These are phyloP conservation scores for Helogale parvula DNA, from an alignment of 2,113 vertebrate genomes.

Conservation along the genomic window DNA sequence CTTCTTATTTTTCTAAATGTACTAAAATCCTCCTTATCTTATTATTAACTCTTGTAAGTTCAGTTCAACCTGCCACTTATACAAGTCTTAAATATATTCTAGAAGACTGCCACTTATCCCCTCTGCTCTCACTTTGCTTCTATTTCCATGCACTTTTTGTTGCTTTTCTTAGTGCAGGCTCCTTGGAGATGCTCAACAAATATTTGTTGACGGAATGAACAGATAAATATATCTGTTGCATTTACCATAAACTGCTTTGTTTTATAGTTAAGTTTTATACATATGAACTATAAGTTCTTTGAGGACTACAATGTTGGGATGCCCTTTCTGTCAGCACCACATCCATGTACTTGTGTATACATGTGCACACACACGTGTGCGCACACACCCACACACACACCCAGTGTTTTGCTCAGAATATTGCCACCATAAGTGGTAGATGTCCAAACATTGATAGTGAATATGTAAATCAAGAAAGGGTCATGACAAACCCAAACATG, in stretches of 20 bases:
- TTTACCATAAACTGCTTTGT: neutral
- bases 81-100: neutral
- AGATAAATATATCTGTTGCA: neutral
- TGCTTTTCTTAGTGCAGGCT: neutral
- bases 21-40: neutral
- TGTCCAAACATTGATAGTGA: neutral
- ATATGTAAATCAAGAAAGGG: neutral
- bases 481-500: neutral
- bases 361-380: neutral
- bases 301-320: neutral
- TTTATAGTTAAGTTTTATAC: neutral
- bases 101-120: neutral
- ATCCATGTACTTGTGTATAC: no score
- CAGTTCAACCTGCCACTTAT: neutral
- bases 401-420: neutral
- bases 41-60: constrained; percentile 4
- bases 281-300: neutral
- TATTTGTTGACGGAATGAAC: neutral
- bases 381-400: no score
- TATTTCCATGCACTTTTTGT: constrained; percentile 3
- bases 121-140: neutral
- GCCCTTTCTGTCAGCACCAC: no score
- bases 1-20: neutral
- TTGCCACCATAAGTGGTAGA: neutral
- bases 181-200: neutral